These are phyloP conservation scores for Oligia latruncula DNA, from an alignment of 2,888 invertebrate genomes.

Conservation along the genomic window DNA sequence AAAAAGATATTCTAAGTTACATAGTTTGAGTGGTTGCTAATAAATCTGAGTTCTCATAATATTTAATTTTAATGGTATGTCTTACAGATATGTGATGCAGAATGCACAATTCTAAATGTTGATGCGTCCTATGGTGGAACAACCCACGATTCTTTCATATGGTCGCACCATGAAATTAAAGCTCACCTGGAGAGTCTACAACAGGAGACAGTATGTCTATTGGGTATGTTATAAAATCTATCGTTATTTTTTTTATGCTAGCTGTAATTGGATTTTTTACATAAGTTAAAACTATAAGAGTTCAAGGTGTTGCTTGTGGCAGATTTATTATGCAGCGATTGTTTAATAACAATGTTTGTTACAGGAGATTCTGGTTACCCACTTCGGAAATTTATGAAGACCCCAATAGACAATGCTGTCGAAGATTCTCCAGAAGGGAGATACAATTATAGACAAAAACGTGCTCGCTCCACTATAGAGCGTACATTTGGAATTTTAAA, in stretches of 20 bases:
- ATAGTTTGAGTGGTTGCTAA: too few species aligned
- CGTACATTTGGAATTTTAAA: constrained; percentile 1
- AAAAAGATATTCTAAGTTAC: background rate
- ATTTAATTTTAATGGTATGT: background rate
- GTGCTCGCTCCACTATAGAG: background rate
- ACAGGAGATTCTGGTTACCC: background rate
- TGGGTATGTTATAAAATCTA: background rate
- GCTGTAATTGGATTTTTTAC: too few species aligned
- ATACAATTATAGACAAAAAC: background rate
- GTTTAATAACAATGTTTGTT: background rate
- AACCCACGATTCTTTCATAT: background rate
- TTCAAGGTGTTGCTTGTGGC: background rate
- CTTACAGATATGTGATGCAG: background rate
- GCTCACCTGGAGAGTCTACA: constrained; percentile 1
- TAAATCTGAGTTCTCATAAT: too few species aligned
- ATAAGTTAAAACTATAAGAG: too few species aligned
- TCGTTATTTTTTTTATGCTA: too few species aligned
- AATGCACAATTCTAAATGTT: background rate
- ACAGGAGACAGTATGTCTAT: background rate
- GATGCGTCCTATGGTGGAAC: too few species aligned
- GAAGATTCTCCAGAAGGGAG: background rate
- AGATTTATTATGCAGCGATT: background rate
- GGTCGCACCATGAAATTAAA: background rate
- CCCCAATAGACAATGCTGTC: background rate
- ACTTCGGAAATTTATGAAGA: constrained; percentile 1